These are phyloP conservation scores for Ornithoptera alexandrae DNA, from an alignment of 2,888 invertebrate species.

Conservation along the genomic window DNA sequence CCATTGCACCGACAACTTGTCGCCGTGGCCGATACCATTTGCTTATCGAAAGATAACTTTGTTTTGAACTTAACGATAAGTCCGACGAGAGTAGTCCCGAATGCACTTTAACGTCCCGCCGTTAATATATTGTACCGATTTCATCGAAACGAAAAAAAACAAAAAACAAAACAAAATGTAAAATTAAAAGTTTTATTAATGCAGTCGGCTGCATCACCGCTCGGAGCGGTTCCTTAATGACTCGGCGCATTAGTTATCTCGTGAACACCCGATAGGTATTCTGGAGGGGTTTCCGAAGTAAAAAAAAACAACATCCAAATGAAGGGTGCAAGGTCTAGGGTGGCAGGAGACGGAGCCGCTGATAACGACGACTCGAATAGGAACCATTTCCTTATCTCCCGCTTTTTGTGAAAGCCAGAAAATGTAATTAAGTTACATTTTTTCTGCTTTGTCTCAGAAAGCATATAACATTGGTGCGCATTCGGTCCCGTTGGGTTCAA, in stretches of 20 bases:
- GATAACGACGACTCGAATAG: conserved; percentile 71
- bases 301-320: conserved; percentile 53
- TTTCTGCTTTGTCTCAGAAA: conserved; percentile 59
- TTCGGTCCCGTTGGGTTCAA: conserved; percentile 17
- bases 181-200: conserved; percentile 36
- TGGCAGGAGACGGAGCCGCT: conserved; percentile 50
- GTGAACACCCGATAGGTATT: conserved; percentile 71
- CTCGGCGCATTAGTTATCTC: conserved; percentile 74
- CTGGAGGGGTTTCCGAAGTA: conserved; percentile 46
- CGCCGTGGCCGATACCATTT: not conserved
- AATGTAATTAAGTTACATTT: conserved; percentile 74
- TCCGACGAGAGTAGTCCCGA: conserved; percentile 23
- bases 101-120: conserved; percentile 30
- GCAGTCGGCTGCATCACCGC: conserved; percentile 62
- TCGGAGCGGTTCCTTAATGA: conserved; percentile 64
- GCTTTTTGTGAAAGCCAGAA: conserved; percentile 65
- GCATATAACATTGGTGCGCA: conserved; percentile 65
- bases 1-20: conserved; percentile 20
- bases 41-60: not conserved
- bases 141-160: conserved; percentile 18
- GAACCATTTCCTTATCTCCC: conserved; percentile 62
- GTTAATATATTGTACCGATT: conserved; percentile 15
- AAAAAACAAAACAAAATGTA: conserved; percentile 5
- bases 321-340: conserved; percentile 66
- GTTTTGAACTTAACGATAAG: not conserved